Percentiles rank a stretch among this genome's conserved stretches.
Evolutionary conservation across 2,797 vertebrate genomes (phyloP).

Genomic region (Parauchenoglanis ngamensis): DNA sequence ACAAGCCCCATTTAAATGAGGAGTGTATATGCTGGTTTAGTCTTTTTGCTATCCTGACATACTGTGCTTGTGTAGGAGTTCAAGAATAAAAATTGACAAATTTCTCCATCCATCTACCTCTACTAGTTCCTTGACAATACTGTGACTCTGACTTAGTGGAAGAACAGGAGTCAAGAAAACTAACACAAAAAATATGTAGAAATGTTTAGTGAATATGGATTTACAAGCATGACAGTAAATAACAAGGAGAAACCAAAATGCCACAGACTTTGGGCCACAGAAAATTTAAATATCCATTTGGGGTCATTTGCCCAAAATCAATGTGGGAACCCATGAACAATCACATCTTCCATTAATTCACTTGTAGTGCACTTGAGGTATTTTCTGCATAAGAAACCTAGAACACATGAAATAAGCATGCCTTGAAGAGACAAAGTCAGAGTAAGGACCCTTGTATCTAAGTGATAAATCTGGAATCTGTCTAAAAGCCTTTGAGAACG

Average conservation of each 20-base stretch:
- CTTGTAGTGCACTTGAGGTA: neutral
- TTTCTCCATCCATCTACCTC: neutral
- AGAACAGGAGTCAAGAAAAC: neutral
- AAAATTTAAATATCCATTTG: neutral
- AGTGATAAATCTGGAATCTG: constrained; percentile 6
- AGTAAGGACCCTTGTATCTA: neutral
- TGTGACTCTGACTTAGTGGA: neutral
- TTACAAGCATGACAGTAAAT: neutral
- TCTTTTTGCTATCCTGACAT: neutral
- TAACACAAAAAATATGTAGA: neutral
- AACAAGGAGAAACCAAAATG: neutral
- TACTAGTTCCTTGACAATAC: neutral
- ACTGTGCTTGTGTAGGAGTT: neutral
- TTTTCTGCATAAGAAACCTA: neutral
- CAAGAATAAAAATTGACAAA: neutral
- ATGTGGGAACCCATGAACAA: neutral
- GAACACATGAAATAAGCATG: neutral
- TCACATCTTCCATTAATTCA: neutral
- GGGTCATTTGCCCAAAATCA: neutral
- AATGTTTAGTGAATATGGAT: neutral
- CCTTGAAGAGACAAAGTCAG: neutral
- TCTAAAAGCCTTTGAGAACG: neutral
- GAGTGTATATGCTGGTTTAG: neutral
- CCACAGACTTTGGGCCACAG: neutral
- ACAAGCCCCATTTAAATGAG: neutral